Percentiles rank a stretch among this genome's conserved stretches.
Evolutionary conservation across 1,140 invertebrate species (phyloP).

Genomic region (Archivesica marissinica): DNA sequence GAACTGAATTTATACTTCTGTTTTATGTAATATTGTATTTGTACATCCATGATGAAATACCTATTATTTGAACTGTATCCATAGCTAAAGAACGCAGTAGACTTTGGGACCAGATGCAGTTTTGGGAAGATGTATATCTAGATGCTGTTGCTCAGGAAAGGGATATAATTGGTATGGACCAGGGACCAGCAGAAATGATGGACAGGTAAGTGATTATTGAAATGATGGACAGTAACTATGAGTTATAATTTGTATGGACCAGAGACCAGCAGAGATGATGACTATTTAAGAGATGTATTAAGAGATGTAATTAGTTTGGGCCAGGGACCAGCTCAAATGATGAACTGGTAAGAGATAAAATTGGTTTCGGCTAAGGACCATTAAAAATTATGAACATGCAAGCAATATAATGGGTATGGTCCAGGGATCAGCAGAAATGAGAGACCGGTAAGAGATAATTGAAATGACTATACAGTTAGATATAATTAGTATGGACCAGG

Average conservation of each 20-base stretch:
- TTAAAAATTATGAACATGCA: no score
- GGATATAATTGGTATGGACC: conserved; percentile 99
- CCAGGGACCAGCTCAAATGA: conserved; percentile 99
- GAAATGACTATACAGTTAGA: no score
- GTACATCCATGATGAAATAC: no score
- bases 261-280: conserved; percentile 99
- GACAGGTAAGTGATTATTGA: conserved; percentile 93
- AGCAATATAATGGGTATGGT: no score
- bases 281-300: no score
- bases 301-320: conserved; percentile 99
- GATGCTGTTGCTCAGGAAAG: conserved; percentile 99
- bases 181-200: conserved; percentile 99
- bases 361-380: no score
- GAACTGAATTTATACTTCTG: no score
- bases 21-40: no score
- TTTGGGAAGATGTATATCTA: conserved; percentile 99
- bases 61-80: no score
- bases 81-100: conserved; percentile 91
- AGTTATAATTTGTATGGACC: conserved; percentile 99
- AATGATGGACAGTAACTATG: conserved; percentile 99
- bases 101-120: conserved; percentile 99
- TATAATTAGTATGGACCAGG: no score
- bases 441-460: no score
- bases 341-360: conserved; percentile 98
- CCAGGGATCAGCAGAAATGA: no score